Evolutionary conservation across 2,113 vertebrate genomes (phyloP), one percentile per base, ranked within the genome.

Genomic region (Hirundichthys speculiger): DNA sequence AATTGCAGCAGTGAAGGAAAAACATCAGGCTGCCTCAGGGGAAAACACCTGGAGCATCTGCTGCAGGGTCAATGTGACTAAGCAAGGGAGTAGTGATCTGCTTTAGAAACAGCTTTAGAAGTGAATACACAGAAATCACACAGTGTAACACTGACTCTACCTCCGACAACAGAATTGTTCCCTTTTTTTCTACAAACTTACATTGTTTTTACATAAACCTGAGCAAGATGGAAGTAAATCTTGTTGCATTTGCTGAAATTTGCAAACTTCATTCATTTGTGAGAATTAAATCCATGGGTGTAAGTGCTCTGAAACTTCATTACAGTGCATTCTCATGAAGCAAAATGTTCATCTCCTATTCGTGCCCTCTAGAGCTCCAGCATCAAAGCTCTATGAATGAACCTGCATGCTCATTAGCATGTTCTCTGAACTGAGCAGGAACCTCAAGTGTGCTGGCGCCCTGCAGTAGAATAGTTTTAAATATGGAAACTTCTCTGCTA

Each of bases 371-470:
- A 84, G 67, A 72, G 60, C 49, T 42, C 77, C 64, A 75, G 77
- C 83, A 83, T 88, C 86, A 88, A 83, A 88, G 86, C 82, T 79
- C 79, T 80, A 85, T 89, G 83, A 89, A 88, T 88, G 83, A 77
- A 85, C 74, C 39, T 43, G 59, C 59, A 42, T 18, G 64, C 84
- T 88, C 77, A 89, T 90, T 85, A 86, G 85, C 78, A 88, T 69
- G 77, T 75, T 87, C 64, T 73, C 81, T 74, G 82, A 67, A 80
- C 74, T 39, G 79, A 63, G 74, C 64, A 64, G 69, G 58, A 82
- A 69, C 73, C 74, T 79, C 19, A 15, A n/a, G 72, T 46, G 74
- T 27, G 21, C 54, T 40, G 74, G 57, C 69, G 67, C 80, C 78
- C 13, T n/a, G 45, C 57, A 47, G 84, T 77, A 75, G 77, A 83